Conservation (phyloP, 2,797 vertebrate species). For the Sciaenops ocellatus region DNA sequence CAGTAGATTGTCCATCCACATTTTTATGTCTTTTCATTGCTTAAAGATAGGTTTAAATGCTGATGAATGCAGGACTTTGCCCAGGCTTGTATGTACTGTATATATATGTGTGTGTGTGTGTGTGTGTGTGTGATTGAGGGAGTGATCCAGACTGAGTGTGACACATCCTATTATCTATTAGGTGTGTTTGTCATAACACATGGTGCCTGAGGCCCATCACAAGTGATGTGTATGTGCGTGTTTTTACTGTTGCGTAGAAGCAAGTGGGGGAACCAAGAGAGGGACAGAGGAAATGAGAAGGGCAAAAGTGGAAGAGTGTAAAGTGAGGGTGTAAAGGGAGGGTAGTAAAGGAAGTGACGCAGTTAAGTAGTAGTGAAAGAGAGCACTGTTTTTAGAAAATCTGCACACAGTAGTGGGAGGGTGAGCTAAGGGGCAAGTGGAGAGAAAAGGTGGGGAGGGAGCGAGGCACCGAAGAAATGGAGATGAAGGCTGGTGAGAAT, state of each 20-base stretch:
- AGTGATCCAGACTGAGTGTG: conserved; percentile 67
- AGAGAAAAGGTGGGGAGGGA: conserved; percentile 31
- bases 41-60: conserved; percentile 46
- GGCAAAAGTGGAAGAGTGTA: conserved; percentile 52
- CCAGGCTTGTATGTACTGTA: conserved; percentile 55
- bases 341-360: conserved; percentile 65
- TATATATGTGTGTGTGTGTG: conserved; percentile 38
- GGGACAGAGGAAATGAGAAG: conserved; percentile 71
- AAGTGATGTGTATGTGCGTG: conserved; percentile 57
- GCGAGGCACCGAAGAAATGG: conserved; percentile 22
- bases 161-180: conserved; percentile 78
- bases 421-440: conserved; percentile 36
- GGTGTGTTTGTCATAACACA: conserved; percentile 79
- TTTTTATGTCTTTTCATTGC: conserved; percentile 40
- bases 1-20: conserved; percentile 24
- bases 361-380: conserved; percentile 78
- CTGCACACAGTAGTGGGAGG: conserved; percentile 58
- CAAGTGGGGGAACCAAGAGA: conserved; percentile 61
- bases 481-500: conserved; percentile 37
- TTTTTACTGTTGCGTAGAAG: conserved; percentile 72
- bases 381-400: conserved; percentile 78
- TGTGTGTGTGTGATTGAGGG: conserved; percentile 51
- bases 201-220: conserved; percentile 62
- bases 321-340: conserved; percentile 1
- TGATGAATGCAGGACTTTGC: conserved; percentile 54